These are phyloP conservation scores for Trichogramma dendrolimi DNA, from an alignment of 2,888 invertebrate species.

Conservation along the genomic window DNA sequence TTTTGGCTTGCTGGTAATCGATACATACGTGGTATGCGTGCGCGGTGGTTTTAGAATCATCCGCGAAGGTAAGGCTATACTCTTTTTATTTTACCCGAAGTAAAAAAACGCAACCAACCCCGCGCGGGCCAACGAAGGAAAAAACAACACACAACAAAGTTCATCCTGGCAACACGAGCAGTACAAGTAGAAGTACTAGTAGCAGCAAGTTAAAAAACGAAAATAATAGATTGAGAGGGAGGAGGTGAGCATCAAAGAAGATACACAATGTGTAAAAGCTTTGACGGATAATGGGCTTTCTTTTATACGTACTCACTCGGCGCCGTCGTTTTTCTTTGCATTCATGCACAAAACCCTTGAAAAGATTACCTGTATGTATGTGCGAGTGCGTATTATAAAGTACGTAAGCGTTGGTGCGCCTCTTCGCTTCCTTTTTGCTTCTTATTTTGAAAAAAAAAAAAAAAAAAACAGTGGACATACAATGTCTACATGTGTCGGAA, in stretches of 20 bases:
- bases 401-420: no score
- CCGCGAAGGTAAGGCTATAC: no score
- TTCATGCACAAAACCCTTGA: slow-evolving; percentile 20
- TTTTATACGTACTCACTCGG: neutral
- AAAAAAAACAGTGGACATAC: neutral
- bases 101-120: no score
- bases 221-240: neutral
- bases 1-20: no score
- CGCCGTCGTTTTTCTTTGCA: slow-evolving; percentile 8
- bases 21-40: no score
- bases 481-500: slow-evolving; percentile 9
- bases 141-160: no score
- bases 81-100: no score
- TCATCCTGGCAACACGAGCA: no score
- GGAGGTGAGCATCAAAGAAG: neutral
- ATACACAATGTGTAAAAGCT: no score
- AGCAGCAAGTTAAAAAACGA: slow-evolving; percentile 11
- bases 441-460: neutral
- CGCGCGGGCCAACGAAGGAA: no score
- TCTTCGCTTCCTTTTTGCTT: slow-evolving; percentile 8
- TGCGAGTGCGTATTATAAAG: slow-evolving; percentile 5
- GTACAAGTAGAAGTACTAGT: neutral
- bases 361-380: slow-evolving; percentile 25
- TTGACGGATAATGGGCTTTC: no score
- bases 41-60: no score